These are phyloP conservation scores for Heloderma charlesbogerti DNA, from an alignment of 2,113 vertebrate species.

Conservation along the genomic window DNA sequence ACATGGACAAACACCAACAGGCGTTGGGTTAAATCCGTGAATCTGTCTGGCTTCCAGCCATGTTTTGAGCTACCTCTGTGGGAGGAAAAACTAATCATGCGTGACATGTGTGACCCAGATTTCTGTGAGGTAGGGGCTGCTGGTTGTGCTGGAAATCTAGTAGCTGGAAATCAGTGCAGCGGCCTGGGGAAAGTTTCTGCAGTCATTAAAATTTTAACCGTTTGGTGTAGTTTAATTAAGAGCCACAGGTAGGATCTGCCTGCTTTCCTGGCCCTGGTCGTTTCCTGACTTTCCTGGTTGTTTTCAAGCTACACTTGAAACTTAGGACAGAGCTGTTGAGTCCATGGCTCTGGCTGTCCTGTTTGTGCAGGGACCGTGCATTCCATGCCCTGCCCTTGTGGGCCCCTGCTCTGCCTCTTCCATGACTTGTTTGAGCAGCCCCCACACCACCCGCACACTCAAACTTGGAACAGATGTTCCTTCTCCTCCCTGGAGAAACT, in stretches of 20 bases:
- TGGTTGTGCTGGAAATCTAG: neutral
- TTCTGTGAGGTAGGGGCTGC: neutral
- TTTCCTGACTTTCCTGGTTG: too few relatives aligned
- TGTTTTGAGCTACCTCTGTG: neutral
- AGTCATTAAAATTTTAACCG: slow-evolving; percentile 1
- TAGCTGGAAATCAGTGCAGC: neutral
- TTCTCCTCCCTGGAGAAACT: slow-evolving; percentile 12
- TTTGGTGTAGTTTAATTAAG: slow-evolving; percentile 16
- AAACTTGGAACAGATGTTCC: slow-evolving; percentile 59
- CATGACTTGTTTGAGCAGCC: slow-evolving; percentile 53
- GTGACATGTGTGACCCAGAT: neutral
- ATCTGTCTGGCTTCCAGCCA: neutral
- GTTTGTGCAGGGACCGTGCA: slow-evolving; percentile 57
- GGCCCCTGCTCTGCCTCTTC: slow-evolving; percentile 58
- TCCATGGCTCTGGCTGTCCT: slow-evolving; percentile 54
- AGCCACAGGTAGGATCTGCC: slow-evolving; percentile 10
- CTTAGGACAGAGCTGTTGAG: slow-evolving; percentile 25
- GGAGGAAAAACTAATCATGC: neutral
- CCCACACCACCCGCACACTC: slow-evolving; percentile 43
- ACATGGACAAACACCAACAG: neutral
- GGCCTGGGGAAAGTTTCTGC: neutral
- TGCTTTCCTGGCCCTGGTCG: slow-evolving; percentile 33
- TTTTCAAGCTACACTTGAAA: neutral
- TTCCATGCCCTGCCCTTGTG: slow-evolving; percentile 54
- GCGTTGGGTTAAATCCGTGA: neutral